A percentile compares a stretch with the other conserved stretches of the same genome.
These are phyloP conservation scores for Onchidella celtica DNA, from an alignment of 2,888 invertebrate species.

Conservation along the genomic window DNA sequence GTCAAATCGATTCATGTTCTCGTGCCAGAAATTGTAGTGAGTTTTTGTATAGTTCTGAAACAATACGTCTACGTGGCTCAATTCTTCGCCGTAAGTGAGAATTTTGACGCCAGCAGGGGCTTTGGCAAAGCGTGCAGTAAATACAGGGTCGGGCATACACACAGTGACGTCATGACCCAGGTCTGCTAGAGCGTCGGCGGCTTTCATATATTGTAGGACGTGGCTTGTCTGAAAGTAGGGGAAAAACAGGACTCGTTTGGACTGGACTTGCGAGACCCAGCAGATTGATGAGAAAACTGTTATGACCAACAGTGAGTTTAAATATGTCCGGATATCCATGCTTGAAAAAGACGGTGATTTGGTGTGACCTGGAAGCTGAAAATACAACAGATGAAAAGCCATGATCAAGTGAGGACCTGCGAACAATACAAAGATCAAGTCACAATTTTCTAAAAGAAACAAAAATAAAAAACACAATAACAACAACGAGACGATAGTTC, in stretches of 20 bases:
- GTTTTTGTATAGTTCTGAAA: background rate
- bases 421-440: too few relatives aligned
- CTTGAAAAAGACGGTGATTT: too few relatives aligned
- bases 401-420: too few relatives aligned
- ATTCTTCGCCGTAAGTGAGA: conserved; percentile 1
- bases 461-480: too few relatives aligned
- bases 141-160: conserved; percentile 11
- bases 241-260: conserved; percentile 33
- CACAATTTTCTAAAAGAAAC: too few relatives aligned
- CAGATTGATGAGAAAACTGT: too few relatives aligned
- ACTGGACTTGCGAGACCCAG: too few relatives aligned
- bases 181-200: conserved; percentile 26
- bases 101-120: background rate
- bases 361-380: too few relatives aligned
- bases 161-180: conserved; percentile 38
- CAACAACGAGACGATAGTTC: too few relatives aligned
- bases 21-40: background rate
- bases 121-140: background rate
- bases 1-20: background rate
- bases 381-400: too few relatives aligned
- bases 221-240: conserved; percentile 37
- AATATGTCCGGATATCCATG: too few relatives aligned
- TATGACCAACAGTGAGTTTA: too few relatives aligned
- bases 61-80: background rate
- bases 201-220: conserved; percentile 31